Conservation (phyloP, 2,113 vertebrate species). For the human region GRCh38 chr4:138284001-138284500, state of each 20-base stretch:
- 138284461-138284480: not conserved
- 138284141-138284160: conserved; percentile 55
- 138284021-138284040: conserved; percentile 11
- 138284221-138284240: conserved; percentile 88
- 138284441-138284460: conserved; percentile 33
- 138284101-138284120: not conserved
- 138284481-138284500: not conserved
- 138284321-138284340: conserved; percentile 76
- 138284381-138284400: not conserved
- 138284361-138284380: conserved; percentile 39
- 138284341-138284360: not conserved
- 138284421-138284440: not conserved
- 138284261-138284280: conserved; percentile 85
- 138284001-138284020: not conserved
- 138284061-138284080: conserved; percentile 39
- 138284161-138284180: conserved; percentile 26
- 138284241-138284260: conserved; percentile 89
- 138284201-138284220: conserved; percentile 78
- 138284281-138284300: conserved; percentile 92
- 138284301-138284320: conserved; percentile 84
- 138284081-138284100: not conserved
- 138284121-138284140: conserved; percentile 11
- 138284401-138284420: conserved; percentile 26
- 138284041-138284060: not conserved
- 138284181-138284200: conserved; percentile 56